Conservation (phyloP, 2,888 invertebrate genomes). For the Eucera pruinosa region DNA sequence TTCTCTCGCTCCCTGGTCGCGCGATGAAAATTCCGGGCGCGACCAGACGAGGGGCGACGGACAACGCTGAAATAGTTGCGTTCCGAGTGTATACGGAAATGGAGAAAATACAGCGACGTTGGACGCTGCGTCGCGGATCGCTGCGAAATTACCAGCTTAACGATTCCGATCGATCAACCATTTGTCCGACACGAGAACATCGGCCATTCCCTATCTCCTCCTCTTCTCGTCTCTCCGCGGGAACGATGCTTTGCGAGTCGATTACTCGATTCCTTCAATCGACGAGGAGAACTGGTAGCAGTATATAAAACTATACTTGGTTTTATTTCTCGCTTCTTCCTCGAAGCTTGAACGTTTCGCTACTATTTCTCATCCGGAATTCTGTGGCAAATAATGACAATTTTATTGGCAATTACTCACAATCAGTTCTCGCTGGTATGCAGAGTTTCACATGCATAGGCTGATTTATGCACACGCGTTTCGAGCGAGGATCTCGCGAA, state of each 20-base stretch:
- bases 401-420: no score
- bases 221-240: neutral
- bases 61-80: constrained; percentile 45
- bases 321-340: no score
- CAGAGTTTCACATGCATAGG: neutral
- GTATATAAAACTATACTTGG: no score
- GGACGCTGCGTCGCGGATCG: constrained; percentile 1
- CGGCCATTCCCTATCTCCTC: neutral
- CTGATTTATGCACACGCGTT: neutral
- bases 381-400: neutral
- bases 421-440: neutral
- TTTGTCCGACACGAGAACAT: neutral
- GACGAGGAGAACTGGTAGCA: no score
- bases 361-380: no score
- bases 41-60: constrained; percentile 5
- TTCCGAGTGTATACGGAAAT: constrained; percentile 42
- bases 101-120: constrained; percentile 35
- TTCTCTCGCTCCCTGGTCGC: neutral
- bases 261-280: neutral
- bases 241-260: neutral
- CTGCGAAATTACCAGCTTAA: constrained; percentile 24
- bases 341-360: neutral
- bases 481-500: neutral
- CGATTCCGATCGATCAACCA: constrained; percentile 25
- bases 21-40: constrained; percentile 29